A percentile compares a stretch with the other conserved stretches of the same genome.
These are phyloP conservation scores for Enhydra lutris DNA, from an alignment of 2,113 vertebrate genomes.

Conservation along the genomic window DNA sequence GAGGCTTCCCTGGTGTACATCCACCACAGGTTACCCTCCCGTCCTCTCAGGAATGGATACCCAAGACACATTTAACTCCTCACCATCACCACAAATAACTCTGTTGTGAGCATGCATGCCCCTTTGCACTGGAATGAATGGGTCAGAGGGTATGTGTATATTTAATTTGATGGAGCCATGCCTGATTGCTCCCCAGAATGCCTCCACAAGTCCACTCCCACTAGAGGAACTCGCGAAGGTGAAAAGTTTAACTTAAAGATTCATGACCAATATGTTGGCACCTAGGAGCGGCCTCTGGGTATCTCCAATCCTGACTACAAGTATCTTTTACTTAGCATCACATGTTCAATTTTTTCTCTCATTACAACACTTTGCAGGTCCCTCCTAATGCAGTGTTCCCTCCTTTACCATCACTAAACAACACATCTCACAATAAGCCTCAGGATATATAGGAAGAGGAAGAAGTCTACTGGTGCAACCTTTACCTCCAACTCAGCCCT, in stretches of 20 bases:
- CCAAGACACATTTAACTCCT: neutral
- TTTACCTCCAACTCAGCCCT: neutral
- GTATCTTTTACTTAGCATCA: neutral
- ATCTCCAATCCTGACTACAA: neutral
- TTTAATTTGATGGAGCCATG: neutral
- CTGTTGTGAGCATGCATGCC: neutral
- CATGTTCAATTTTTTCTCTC: neutral
- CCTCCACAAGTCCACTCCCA: neutral
- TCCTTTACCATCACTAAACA: neutral
- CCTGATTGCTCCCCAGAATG: neutral
- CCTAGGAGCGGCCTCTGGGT: neutral
- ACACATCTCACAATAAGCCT: neutral
- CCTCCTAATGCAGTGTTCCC: neutral
- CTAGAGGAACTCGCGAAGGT: neutral
- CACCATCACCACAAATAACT: neutral
- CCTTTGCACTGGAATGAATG: neutral
- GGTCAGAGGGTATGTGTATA: neutral
- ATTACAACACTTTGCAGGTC: neutral
- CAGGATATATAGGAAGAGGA: neutral
- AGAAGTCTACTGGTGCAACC: neutral
- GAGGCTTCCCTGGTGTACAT: neutral
- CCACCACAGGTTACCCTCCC: neutral
- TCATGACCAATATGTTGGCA: neutral
- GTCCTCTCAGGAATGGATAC: neutral
- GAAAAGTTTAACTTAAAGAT: conserved; percentile 21